Percentiles rank a stretch among this genome's conserved stretches.
Conservation (phyloP, 2,113 vertebrate genomes). For the Talpa occidentalis region DNA sequence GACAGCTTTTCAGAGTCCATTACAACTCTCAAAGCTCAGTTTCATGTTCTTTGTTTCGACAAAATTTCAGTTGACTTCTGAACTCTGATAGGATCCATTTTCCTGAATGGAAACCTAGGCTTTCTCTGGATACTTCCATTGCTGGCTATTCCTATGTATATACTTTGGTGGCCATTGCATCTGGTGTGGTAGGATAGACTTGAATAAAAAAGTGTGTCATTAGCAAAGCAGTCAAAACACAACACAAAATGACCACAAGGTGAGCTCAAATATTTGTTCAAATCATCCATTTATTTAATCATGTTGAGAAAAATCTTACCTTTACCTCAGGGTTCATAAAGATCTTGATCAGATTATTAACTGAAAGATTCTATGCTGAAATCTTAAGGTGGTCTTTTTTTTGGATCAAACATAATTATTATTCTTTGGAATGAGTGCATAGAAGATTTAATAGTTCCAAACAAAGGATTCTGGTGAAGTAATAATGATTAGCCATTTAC, state of each 20-base stretch:
- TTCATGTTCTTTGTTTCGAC: not conserved
- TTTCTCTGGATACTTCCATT: not conserved
- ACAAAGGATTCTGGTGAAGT: not conserved
- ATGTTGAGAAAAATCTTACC: not conserved
- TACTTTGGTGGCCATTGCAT: not conserved
- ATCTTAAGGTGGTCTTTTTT: not conserved
- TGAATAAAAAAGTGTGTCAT: not conserved
- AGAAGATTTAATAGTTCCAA: not conserved
- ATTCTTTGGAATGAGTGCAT: not conserved
- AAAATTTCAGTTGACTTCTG: slow-evolving; percentile 29
- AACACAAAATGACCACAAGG: not conserved
- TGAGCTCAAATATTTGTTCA: not conserved
- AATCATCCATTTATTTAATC: not conserved
- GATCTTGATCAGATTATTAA: not conserved
- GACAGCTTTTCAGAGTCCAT: not conserved
- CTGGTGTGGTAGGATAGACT: not conserved
- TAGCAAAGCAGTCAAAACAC: not conserved
- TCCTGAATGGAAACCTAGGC: not conserved
- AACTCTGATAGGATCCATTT: not conserved
- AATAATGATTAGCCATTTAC: not conserved
- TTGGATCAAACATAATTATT: not conserved
- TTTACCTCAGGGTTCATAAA: not conserved
- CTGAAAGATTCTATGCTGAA: not conserved
- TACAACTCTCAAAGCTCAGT: not conserved
- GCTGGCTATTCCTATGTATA: not conserved